Evolutionary conservation across 2,888 invertebrate species (phyloP), one percentile per base, ranked within the genome.

Genomic region (Synanthedon vespiformis): DNA sequence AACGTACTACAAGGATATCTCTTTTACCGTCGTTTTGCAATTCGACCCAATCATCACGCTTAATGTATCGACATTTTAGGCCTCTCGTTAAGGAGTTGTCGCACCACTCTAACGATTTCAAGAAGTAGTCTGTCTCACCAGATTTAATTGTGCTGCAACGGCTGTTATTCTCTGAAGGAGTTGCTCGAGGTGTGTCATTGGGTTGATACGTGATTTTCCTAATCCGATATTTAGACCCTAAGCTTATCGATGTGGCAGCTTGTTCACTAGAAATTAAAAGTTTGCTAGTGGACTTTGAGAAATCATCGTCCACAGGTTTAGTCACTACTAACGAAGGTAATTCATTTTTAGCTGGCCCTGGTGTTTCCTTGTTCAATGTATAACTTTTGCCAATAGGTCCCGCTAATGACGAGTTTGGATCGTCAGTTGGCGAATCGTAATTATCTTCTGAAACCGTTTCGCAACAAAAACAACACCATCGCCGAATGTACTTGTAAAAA

Each of bases 51-150:
- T 83, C 81, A 61, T 87, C 87, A 54, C 70, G 72, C 68, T 76
- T 82, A 54, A 87, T 66, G 40, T 67, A 61, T 51, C 78, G 74
- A 65, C 74, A 83, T 56, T 74, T 80, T 72, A 81, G 87, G 55
- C 75, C 73, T 60, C 86, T 76, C 14, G 82, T 83, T 55, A 88
- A 70, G 11, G 88, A 82, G 59, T 86, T 87, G 61, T 88, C 88
- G 61, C 81, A 87, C 80, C 83, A 86, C 62, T 88, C 88, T 66
- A 88, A 63, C 44, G 88, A 84, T 54, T 75, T 83, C 57, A 88
- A 63, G 59, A 88, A 88, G 22, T 79, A 61, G 61, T 88, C 88
- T 52, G 81, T 77, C 84, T 87, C 87, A 86, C 87, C 87, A 68
- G 72, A 74, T 72, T 69, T 81, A 27, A 77, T 58, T 4, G 77